These are phyloP conservation scores for Gonocerus acuteangulatus DNA, from an alignment of 2,888 invertebrate species.

Conservation along the genomic window DNA sequence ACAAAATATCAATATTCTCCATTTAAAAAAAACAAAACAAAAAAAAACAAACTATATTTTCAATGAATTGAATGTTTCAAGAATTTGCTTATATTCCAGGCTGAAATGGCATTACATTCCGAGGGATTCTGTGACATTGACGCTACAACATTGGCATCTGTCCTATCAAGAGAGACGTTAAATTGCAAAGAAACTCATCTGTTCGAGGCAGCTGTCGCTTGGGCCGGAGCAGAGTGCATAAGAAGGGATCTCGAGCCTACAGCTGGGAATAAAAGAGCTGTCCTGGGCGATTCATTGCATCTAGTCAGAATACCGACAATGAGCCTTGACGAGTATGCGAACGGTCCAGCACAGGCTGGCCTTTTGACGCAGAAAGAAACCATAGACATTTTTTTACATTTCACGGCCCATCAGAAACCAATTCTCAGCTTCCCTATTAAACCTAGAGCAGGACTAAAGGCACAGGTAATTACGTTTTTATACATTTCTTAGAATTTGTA, in stretches of 20 bases:
- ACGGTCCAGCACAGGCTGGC: conserved; percentile 87
- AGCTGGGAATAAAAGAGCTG: conserved; percentile 62
- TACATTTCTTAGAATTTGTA: not conserved
- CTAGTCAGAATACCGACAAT: conserved; percentile 89
- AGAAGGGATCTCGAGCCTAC: conserved; percentile 75
- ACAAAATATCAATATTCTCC: too few relatives aligned
- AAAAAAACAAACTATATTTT: too few relatives aligned
- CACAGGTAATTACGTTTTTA: conserved; percentile 55
- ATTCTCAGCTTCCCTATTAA: conserved; percentile 72
- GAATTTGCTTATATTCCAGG: conserved; percentile 50
- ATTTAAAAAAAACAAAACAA: too few relatives aligned
- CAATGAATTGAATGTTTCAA: too few relatives aligned
- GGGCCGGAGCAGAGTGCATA: conserved; percentile 87
- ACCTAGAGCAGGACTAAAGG: conserved; percentile 76
- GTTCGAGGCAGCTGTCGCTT: conserved; percentile 82
- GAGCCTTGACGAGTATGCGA: conserved; percentile 88
- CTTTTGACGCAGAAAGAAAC: conserved; percentile 88
- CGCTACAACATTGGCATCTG: conserved; percentile 82
- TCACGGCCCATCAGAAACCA: conserved; percentile 84
- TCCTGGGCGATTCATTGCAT: conserved; percentile 70
- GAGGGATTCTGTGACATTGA: conserved; percentile 96
- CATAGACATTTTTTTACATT: conserved; percentile 89
- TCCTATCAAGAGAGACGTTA: conserved; percentile 83
- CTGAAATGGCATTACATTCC: conserved; percentile 90
- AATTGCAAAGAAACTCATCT: conserved; percentile 89